Percentiles rank a stretch among this genome's conserved stretches.
Evolutionary conservation across 2,888 invertebrate genomes (phyloP).

Genomic region (Ceramica pisi): DNA sequence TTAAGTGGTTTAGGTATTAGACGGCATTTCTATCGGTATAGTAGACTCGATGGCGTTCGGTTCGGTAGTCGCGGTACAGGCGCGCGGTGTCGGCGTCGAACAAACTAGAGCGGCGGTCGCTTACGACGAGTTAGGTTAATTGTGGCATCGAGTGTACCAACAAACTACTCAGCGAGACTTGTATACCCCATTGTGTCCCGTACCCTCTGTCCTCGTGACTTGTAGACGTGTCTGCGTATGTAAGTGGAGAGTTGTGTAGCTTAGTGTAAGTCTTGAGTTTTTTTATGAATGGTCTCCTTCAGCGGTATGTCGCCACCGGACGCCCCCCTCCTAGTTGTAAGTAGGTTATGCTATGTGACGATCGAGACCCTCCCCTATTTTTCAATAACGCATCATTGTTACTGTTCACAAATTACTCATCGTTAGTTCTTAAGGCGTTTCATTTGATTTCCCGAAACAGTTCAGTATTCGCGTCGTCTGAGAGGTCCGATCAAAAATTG

Average conservation of each 20-base stretch:
- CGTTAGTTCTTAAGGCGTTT: slow-evolving; percentile 72
- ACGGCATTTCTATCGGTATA: slow-evolving; percentile 67
- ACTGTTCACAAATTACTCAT: slow-evolving; percentile 73
- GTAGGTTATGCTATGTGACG: slow-evolving; percentile 78
- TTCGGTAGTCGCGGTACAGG: slow-evolving; percentile 62
- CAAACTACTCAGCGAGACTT: slow-evolving; percentile 88
- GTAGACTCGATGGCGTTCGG: slow-evolving; percentile 70
- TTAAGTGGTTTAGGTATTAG: slow-evolving; percentile 69
- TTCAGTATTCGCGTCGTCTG: slow-evolving; percentile 79
- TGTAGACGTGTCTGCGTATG: slow-evolving; percentile 71
- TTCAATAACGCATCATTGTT: slow-evolving; percentile 53
- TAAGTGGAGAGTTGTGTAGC: slow-evolving; percentile 76
- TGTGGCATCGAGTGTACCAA: slow-evolving; percentile 85
- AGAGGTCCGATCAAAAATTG: slow-evolving; percentile 77
- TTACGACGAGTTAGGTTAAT: slow-evolving; percentile 83
- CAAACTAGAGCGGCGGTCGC: slow-evolving; percentile 75
- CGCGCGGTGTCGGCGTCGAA: slow-evolving; percentile 77
- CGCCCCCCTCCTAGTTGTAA: slow-evolving; percentile 81
- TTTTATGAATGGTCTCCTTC: slow-evolving; percentile 71
- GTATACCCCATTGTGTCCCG: slow-evolving; percentile 56
- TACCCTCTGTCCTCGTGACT: slow-evolving; percentile 56
- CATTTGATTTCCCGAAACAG: slow-evolving; percentile 63
- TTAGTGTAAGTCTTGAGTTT: slow-evolving; percentile 78
- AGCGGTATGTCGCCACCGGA: slow-evolving; percentile 72
- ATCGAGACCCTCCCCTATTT: slow-evolving; percentile 67